Conservation (phyloP, 2,113 vertebrate genomes). For the Pollimyrus isidori region DNA sequence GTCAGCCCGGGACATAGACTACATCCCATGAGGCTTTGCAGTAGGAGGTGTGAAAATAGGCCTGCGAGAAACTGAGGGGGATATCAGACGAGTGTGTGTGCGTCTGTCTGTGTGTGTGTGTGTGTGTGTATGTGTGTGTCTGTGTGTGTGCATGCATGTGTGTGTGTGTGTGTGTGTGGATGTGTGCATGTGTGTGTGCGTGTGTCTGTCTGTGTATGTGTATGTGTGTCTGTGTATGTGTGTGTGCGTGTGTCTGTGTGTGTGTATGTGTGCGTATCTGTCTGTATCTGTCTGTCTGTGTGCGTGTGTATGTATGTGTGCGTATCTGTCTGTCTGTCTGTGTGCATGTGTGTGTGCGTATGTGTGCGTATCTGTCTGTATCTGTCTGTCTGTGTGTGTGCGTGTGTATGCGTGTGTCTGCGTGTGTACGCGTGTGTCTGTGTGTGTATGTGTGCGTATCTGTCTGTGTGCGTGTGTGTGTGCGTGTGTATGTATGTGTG, state of each 20-base stretch:
- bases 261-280: too few relatives aligned
- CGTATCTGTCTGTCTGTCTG: not conserved
- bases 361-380: too few relatives aligned
- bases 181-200: too few relatives aligned
- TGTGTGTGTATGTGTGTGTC: not conserved
- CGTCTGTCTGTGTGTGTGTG: not conserved
- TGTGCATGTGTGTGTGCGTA: not conserved
- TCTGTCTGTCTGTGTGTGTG: not conserved
- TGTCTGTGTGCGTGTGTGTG: too few relatives aligned
- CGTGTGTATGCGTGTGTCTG: not conserved
- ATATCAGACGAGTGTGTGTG: not conserved
- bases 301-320: too few relatives aligned
- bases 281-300: too few relatives aligned
- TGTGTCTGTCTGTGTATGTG: too few relatives aligned
- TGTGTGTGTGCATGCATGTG: too few relatives aligned
- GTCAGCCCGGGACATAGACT: constrained; percentile 11
- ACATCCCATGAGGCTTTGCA: constrained; percentile 19
- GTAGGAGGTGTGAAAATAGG: constrained; percentile 15
- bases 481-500: too few relatives aligned
- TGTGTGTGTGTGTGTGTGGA: too few relatives aligned
- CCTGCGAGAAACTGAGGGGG: not conserved
- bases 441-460: not conserved
- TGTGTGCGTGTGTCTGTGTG: not conserved
- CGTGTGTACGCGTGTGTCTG: not conserved
- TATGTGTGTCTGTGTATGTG: not conserved